Conservation (phyloP, 2,888 invertebrate species). For the Cyclophora albipunctata region DNA sequence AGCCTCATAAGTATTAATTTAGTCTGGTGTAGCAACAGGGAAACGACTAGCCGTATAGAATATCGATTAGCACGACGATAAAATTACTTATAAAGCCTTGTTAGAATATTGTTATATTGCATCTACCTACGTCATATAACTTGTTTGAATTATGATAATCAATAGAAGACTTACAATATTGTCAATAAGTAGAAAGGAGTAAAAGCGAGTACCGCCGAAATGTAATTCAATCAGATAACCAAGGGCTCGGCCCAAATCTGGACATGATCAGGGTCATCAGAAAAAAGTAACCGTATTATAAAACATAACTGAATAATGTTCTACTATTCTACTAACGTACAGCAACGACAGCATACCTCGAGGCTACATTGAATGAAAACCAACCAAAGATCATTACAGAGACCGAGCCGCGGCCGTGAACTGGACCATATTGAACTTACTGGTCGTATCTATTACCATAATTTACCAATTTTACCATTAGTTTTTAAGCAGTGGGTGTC, state of each 20-base stretch:
- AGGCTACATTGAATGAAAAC: slow-evolving; percentile 46
- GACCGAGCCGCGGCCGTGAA: too few relatives aligned
- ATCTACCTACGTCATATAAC: too few relatives aligned
- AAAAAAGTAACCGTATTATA: slow-evolving; percentile 66
- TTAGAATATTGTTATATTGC: too few relatives aligned
- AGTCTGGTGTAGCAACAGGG: too few relatives aligned
- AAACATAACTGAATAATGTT: slow-evolving; percentile 65
- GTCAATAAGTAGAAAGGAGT: not conserved
- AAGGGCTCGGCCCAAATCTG: slow-evolving; percentile 48
- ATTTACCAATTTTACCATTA: too few relatives aligned
- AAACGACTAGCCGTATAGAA: too few relatives aligned
- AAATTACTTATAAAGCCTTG: too few relatives aligned
- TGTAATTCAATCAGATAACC: slow-evolving; percentile 33
- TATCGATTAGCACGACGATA: too few relatives aligned
- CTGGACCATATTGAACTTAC: too few relatives aligned
- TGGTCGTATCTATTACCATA: too few relatives aligned
- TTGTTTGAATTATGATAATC: not conserved
- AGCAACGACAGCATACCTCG: slow-evolving; percentile 36
- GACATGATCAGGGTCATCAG: slow-evolving; percentile 48
- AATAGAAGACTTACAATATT: not conserved
- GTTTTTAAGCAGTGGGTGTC: too few relatives aligned
- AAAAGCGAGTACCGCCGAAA: not conserved
- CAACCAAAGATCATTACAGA: not conserved
- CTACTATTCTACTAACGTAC: slow-evolving; percentile 61
- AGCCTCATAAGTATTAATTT: not conserved